Percentiles rank a stretch among this genome's conserved stretches.
These are phyloP conservation scores for Heliornis fulica DNA, from an alignment of 2,113 vertebrate species.

Conservation along the genomic window DNA sequence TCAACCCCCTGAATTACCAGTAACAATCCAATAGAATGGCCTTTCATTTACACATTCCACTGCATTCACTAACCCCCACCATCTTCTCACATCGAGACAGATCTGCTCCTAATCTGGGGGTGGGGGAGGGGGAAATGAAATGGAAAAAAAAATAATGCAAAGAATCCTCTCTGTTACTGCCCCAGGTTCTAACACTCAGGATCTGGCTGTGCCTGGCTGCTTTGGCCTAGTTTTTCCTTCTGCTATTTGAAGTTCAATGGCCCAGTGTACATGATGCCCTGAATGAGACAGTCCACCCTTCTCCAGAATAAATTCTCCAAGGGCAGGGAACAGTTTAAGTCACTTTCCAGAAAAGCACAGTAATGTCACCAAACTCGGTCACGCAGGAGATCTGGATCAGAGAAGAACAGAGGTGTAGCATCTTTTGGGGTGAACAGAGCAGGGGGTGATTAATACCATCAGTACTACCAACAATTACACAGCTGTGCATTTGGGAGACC, in stretches of 20 bases:
- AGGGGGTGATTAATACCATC: background rate
- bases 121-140: too few species aligned
- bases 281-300: background rate
- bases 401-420: background rate
- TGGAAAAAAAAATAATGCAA: too few species aligned
- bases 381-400: background rate
- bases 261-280: background rate
- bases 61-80: background rate
- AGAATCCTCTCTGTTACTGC: background rate
- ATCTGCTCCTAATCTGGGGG: background rate
- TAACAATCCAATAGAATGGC: background rate
- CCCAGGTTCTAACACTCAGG: background rate
- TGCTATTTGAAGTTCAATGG: background rate
- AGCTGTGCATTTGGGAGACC: background rate
- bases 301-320: background rate
- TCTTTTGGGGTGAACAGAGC: background rate
- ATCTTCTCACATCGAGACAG: background rate
- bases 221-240: background rate
- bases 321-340: background rate
- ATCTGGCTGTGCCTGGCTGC: background rate
- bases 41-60: background rate
- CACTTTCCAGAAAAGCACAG: background rate
- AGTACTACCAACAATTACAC: background rate
- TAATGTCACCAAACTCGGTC: background rate
- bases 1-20: background rate